Evolutionary conservation across 2,888 invertebrate genomes (phyloP), one percentile per base, ranked within the genome.

Genomic region (Caenorhabditis plicata): DNA sequence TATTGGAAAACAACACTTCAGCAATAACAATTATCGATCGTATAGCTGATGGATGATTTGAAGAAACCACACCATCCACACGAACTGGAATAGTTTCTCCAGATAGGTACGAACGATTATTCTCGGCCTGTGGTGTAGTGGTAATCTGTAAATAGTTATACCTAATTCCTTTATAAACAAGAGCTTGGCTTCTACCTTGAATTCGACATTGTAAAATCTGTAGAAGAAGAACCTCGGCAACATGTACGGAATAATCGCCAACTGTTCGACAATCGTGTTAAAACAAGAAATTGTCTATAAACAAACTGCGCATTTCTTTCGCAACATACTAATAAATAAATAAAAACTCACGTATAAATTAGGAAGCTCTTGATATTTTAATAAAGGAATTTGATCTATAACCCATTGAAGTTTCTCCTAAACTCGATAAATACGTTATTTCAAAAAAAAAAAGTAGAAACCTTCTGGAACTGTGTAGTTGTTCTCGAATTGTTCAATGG

Each of bases 221-320:
- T 66, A 62, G 62, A 69, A 69, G 50, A 64, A 55, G 41, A 62
- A 62, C 22, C 66, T 41, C 22, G 69, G 69, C 11, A 66, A 27
- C 48, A 56, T 58, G 15, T 43, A 50, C 9, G 63, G 66, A 17
- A 41, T 43, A 9, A 48, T 51, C 19, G 56, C 53, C 20, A 67
- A 29, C 20, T 55, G 54, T 11, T 46, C 31, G 11, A 53, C n/a
- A 27, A 67, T 51, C 4, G 32, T 25, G 15, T 35, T 7, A 11
- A 60, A 41, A 3, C 32, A 26, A n/a, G 32, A 41, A 13, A 67
- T 26, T 7, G 40, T 57, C 65, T 65, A 27, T 41, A 54, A 22
- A 42, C n/a, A n/a, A n/a, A n/a, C n/a, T n/a, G n/a, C n/a, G n/a
- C n/a, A n/a, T n/a, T n/a, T n/a, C n/a, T n/a, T n/a, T n/a, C n/a